phyloP scores from a whole-genome alignment of 2,797 vertebrate genomes.

The Glossophaga mutica region DNA sequence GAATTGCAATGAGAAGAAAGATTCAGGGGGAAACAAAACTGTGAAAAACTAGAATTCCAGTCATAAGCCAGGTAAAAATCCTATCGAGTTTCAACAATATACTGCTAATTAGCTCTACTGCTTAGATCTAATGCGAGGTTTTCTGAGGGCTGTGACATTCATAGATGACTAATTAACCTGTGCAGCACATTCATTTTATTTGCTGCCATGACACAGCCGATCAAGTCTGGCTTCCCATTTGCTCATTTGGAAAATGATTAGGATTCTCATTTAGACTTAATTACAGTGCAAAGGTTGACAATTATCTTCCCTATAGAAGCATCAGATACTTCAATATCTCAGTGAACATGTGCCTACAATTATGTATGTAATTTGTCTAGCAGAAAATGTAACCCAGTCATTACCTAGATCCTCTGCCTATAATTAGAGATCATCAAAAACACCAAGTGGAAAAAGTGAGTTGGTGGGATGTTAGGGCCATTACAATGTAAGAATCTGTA shows the following conservation, averaged over 20 bases:
- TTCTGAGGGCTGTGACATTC: slow-evolving; percentile 69
- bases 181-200: slow-evolving; percentile 78
- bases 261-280: slow-evolving; percentile 83
- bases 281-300: slow-evolving; percentile 85
- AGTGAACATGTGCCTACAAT: slow-evolving; percentile 81
- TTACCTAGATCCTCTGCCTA: slow-evolving; percentile 79
- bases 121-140: slow-evolving; percentile 71
- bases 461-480: slow-evolving; percentile 36
- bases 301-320: slow-evolving; percentile 80
- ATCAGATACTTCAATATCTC: slow-evolving; percentile 77
- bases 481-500: slow-evolving; percentile 37
- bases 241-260: slow-evolving; percentile 82
- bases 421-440: slow-evolving; percentile 81
- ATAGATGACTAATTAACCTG: slow-evolving; percentile 82
- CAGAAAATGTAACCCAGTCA: slow-evolving; percentile 78
- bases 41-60: slow-evolving; percentile 33
- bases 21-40: slow-evolving; percentile 13
- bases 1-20: slow-evolving; percentile 1
- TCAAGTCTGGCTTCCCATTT: slow-evolving; percentile 77
- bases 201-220: slow-evolving; percentile 76
- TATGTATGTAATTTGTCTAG: slow-evolving; percentile 81
- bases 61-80: slow-evolving; percentile 70
- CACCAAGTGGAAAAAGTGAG: slow-evolving; percentile 37
- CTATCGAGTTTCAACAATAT: slow-evolving; percentile 68
- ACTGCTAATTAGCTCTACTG: slow-evolving; percentile 78